Base-by-base conservation (phyloP, 1,140 invertebrate species). In the Drosophila murphyi region DNA sequence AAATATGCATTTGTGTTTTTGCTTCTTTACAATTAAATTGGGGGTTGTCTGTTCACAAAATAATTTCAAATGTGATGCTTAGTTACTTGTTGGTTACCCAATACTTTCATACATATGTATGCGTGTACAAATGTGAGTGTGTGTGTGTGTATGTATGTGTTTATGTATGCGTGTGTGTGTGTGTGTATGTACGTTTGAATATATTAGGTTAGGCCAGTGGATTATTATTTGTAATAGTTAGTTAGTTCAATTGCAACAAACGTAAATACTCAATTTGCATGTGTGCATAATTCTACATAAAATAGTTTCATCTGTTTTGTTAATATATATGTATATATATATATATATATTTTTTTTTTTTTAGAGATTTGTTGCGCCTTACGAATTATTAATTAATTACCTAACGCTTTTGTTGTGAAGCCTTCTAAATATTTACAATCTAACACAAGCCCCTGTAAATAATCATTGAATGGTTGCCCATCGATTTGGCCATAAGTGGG, bases 371-470 rank as follows among this genome's bases (percentile, higher is more conserved):
- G 59, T 64, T 75, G 60, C 52, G 35, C 28, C 52, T 64, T 71
- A 63, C 52, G 34, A 28, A 64, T 64, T 59, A 45, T 47, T 52
- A 52, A 56, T 56, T 48, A 52, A 57, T 71, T 63, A 71, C 55
- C 59, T 76, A 76, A 71, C 55, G 60, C 54, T 63, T 61, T 52
- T 63, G 6, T 52, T 63, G 31, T 56, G 31, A 63, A 64, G 68
- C 47, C 31, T 32, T 71, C 35, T 72, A 41, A 60, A 39, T 85
- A 87, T 87, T 51, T 87, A 87, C 83, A 87, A 80, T 69, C 83
- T 87, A 88, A 88, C 83, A 89, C 80, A 89, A 89, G 80, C 86
- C 85, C 85, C 85, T 89, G 85, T 89, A 89, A 85, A 76, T 89
- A 85, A 85, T 89, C 80, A 63, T 87, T 76, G 35, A 73, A 72